Evolutionary conservation across 2,888 invertebrate species (phyloP), one percentile per base, ranked within the genome.

Genomic region (Catocala fraxini): DNA sequence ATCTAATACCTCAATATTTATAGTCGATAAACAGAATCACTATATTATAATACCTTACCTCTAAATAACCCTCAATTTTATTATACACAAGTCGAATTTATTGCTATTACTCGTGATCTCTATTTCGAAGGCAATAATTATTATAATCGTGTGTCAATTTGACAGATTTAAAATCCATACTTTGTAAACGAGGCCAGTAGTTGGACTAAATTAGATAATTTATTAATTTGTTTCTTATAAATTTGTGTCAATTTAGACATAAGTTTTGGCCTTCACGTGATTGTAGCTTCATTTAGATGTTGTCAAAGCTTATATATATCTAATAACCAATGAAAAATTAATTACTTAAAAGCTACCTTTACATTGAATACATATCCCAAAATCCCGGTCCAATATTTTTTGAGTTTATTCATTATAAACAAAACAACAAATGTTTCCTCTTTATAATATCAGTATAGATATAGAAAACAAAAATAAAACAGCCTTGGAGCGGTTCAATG

Each of bases 41-140:
- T 39, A 7, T 46, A 52, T 51, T 39, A 70, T 13, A n/a, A n/a
- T n/a, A n/a, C n/a, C 34, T 13, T 12, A 13, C 25, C 48, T 61
- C n/a, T 51, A 59, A 34, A 55, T 70, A 70, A 64, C 46, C 55
- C 35, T 33, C 12, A 4, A 47, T 39, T 48, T 68, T 56, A 70
- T 65, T 35, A 60, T 45, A 59, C 13, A 59, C 59, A 68, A 71
- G 47, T 56, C 13, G 12, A 65, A 62, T 64, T 64, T 69, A 68
- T 64, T 71, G 6, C 54, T 56, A 52, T 43, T 49, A n/a, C 15
- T n/a, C 39, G 34, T 58, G 42, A 56, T 62, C 59, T 49, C 34
- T 70, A 74, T 62, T 46, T 0, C 25, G 5, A 65, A 59, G 45
- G 53, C 4, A 6, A 61, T 59, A 70, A 48, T 56, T 54, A 35